Evolutionary conservation across 2,113 vertebrate genomes (phyloP).

Genomic region (Entelurus aequoreus): DNA sequence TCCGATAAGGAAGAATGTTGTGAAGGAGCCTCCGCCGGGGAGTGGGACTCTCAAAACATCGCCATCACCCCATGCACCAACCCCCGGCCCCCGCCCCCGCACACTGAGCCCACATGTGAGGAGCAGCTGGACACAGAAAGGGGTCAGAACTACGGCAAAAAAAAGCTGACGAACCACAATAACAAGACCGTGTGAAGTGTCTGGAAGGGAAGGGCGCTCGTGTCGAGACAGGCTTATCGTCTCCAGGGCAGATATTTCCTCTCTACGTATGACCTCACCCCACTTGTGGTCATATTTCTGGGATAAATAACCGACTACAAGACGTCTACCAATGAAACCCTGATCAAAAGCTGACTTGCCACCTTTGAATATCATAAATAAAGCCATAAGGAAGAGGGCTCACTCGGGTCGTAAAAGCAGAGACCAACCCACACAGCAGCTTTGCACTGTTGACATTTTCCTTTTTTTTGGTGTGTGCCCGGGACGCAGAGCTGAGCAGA

Average conservation of each 20-base stretch:
- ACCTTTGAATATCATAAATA: neutral
- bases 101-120: no score
- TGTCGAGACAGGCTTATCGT: constrained; percentile 40
- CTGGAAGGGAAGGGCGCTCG: neutral
- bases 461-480: no score
- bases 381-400: neutral
- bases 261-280: neutral
- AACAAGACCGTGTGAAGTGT: neutral
- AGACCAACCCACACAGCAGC: neutral
- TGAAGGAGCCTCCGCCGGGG: no score
- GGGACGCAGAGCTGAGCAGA: neutral
- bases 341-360: neutral
- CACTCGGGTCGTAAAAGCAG: constrained; percentile 18
- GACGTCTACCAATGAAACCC: no score
- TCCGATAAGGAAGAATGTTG: neutral
- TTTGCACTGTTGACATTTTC: neutral
- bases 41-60: no score
- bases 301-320: neutral
- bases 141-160: neutral
- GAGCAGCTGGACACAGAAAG: no score
- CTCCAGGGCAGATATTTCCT: constrained; percentile 35
- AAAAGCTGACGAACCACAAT: no score
- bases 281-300: neutral
- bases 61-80: no score
- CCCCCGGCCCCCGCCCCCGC: no score